Conservation (phyloP, 2,797 vertebrate species). For the Anguilla anguilla region DNA sequence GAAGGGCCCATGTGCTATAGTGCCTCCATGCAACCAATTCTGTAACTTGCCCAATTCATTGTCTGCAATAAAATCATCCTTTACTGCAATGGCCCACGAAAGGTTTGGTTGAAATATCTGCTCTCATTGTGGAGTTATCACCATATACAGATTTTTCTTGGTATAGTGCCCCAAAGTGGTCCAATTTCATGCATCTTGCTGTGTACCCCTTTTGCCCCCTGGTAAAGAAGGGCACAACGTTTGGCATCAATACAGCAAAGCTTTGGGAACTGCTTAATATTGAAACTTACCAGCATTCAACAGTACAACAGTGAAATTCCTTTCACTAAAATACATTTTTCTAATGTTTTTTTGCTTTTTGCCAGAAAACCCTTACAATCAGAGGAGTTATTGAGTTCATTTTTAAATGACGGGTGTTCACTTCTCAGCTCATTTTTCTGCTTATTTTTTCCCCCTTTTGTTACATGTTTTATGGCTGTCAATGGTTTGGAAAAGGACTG, state of each 20-base stretch:
- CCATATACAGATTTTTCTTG: too few species aligned
- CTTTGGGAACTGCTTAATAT: not conserved
- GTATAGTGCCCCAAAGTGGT: too few species aligned
- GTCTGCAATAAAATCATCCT: too few species aligned
- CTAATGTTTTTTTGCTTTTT: not conserved
- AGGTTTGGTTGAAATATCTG: too few species aligned
- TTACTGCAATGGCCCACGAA: too few species aligned
- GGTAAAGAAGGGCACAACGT: too few species aligned
- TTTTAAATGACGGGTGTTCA: slow-evolving; percentile 18
- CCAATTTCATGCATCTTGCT: too few species aligned
- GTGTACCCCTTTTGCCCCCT: too few species aligned
- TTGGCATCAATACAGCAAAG: not conserved
- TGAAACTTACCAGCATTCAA: not conserved
- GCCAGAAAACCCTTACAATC: slow-evolving; percentile 13
- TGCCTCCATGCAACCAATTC: too few species aligned
- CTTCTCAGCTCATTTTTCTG: slow-evolving; percentile 15
- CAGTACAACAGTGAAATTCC: not conserved
- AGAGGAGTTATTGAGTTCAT: slow-evolving; percentile 23
- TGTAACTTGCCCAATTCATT: too few species aligned
- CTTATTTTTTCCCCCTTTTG: not conserved
- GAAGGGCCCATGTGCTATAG: too few species aligned
- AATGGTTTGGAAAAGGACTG: slow-evolving; percentile 23
- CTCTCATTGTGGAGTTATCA: too few species aligned
- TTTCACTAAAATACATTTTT: slow-evolving; percentile 4
- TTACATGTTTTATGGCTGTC: slow-evolving; percentile 22